These are phyloP conservation scores for Glaucomys volans DNA, from an alignment of 2,113 vertebrate genomes.

Conservation along the genomic window DNA sequence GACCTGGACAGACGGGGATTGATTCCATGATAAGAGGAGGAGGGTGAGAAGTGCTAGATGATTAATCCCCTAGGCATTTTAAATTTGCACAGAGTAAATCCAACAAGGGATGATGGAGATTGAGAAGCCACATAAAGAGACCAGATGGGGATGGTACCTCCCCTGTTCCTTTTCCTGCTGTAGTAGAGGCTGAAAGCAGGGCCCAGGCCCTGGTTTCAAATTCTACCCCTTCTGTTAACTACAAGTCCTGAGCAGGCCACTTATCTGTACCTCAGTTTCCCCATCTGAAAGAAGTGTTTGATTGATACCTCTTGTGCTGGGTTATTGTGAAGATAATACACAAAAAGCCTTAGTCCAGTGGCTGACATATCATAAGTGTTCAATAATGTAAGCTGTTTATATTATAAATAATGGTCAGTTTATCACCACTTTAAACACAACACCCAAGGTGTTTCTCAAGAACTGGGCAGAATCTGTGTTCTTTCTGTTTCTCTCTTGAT, in stretches of 20 bases:
- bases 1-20: neutral
- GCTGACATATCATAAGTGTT: neutral
- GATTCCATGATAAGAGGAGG: neutral
- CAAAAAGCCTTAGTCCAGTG: neutral
- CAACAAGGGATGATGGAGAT: neutral
- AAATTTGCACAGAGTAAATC: neutral
- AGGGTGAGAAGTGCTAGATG: neutral
- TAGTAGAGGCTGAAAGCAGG: neutral
- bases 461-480: neutral
- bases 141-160: accelerated
- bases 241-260: neutral
- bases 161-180: neutral
- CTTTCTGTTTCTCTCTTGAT: neutral
- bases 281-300: neutral
- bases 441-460: neutral
- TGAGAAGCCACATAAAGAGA: neutral
- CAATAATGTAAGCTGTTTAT: neutral
- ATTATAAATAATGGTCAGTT: neutral
- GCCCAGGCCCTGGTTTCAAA: neutral
- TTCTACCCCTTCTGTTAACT: neutral
- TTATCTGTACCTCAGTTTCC: neutral
- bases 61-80: neutral
- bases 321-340: neutral
- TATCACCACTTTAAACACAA: neutral
- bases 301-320: neutral